Percentiles rank a stretch among this genome's conserved stretches.
These are phyloP conservation scores for Holothuria leucospilota DNA, from an alignment of 53 echinoderm and acorn worm genomes.

Conservation along the genomic window DNA sequence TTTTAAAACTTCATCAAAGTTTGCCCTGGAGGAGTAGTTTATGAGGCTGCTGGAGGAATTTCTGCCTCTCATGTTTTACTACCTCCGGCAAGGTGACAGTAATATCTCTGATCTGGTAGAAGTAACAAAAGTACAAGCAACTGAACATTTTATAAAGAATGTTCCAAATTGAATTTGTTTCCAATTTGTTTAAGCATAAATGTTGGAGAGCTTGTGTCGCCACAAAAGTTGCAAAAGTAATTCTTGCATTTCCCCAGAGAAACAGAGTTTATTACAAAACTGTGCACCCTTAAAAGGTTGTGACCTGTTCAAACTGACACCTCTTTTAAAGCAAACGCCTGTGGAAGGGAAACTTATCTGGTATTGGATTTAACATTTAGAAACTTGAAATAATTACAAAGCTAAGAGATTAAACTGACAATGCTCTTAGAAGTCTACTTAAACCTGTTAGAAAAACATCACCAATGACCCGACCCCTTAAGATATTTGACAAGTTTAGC, in stretches of 20 bases:
- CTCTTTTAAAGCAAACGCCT: too few relatives aligned
- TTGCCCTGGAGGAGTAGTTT: too few relatives aligned
- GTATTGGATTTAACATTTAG: too few relatives aligned
- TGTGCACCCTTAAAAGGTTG: conserved; percentile 14
- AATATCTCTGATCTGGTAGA: too few relatives aligned
- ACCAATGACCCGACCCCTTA: not conserved
- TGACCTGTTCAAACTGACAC: conserved; percentile 8
- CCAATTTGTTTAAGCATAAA: conserved; percentile 32
- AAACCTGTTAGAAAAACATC: not conserved
- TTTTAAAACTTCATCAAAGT: too few relatives aligned
- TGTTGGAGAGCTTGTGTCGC: conserved; percentile 29
- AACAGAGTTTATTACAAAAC: conserved; percentile 17
- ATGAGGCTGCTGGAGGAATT: too few relatives aligned
- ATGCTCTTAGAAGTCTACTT: not conserved
- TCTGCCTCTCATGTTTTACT: too few relatives aligned
- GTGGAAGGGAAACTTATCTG: too few relatives aligned
- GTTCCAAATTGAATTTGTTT: conserved; percentile 38
- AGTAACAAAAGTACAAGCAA: conserved; percentile 12
- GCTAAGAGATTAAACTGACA: too few relatives aligned
- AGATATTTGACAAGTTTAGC: conserved; percentile 29
- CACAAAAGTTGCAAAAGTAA: not conserved
- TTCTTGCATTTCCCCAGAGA: conserved; percentile 34
- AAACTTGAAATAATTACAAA: too few relatives aligned
- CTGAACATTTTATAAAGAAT: conserved; percentile 4
- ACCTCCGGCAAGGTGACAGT: too few relatives aligned